Percentiles rank a stretch among this genome's conserved stretches.
Evolutionary conservation across 2,888 invertebrate species (phyloP).

Genomic region (Vesta saturnalis): DNA sequence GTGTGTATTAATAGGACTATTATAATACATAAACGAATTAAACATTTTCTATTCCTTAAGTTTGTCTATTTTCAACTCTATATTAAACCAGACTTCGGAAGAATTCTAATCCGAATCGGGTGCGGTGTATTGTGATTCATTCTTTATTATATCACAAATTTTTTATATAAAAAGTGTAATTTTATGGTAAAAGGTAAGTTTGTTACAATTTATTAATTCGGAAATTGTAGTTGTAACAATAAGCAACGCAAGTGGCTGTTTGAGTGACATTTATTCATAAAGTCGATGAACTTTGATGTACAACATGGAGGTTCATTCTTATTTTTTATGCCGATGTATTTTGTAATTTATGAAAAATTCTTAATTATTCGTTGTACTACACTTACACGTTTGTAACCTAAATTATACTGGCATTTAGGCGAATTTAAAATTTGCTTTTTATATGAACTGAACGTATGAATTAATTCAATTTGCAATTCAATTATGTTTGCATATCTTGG

Average conservation of each 20-base stretch:
- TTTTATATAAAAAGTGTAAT: conserved; percentile 44
- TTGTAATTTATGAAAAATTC: conserved; percentile 8
- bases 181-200: conserved; percentile 54
- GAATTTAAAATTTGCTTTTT: too few relatives aligned
- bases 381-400: too few relatives aligned
- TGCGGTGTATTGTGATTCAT: conserved; percentile 50
- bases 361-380: too few relatives aligned
- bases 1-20: not conserved
- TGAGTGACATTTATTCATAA: conserved; percentile 8
- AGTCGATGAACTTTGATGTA: conserved; percentile 54
- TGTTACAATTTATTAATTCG: not conserved
- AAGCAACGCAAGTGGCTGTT: not conserved
- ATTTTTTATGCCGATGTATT: conserved; percentile 56
- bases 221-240: not conserved
- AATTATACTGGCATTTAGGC: too few relatives aligned
- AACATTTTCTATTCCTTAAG: not conserved
- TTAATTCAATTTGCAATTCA: too few relatives aligned
- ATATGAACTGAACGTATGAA: too few relatives aligned
- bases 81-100: conserved; percentile 16
- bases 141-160: conserved; percentile 37
- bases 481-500: too few relatives aligned
- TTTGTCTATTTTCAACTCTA: conserved; percentile 14
- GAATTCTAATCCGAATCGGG: conserved; percentile 43
- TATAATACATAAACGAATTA: not conserved
- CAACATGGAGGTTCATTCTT: conserved; percentile 55